Evolutionary conservation across 2,797 vertebrate genomes (phyloP).

Genomic region (Sylvia borin): DNA sequence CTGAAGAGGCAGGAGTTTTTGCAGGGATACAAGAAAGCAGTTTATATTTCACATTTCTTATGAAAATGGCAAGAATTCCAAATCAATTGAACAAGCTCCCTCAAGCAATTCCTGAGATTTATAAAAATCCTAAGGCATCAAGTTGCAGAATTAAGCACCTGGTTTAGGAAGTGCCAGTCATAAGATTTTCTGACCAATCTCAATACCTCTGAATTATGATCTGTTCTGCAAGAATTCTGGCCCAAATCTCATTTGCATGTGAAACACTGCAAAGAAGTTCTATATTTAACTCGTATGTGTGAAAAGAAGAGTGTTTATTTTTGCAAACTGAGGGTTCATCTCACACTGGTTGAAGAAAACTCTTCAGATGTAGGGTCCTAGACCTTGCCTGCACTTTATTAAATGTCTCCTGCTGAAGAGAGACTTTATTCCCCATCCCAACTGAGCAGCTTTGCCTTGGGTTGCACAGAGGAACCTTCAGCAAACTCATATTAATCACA

Average conservation of each 20-base stretch:
- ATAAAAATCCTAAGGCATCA: neutral
- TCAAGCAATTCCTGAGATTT: neutral
- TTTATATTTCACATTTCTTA: neutral
- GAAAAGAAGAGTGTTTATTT: neutral
- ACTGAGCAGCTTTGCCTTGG: neutral
- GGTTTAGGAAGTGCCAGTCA: neutral
- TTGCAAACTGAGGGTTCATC: neutral
- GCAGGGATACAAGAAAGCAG: neutral
- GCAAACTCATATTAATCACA: neutral
- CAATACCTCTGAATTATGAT: neutral
- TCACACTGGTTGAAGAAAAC: neutral
- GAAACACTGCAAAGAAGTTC: neutral
- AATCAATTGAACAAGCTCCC: neutral
- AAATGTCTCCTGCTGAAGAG: neutral
- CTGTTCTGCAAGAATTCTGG: neutral
- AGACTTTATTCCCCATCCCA: neutral
- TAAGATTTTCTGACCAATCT: neutral
- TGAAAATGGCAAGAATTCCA: neutral
- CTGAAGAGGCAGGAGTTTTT: neutral
- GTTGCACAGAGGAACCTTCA: neutral
- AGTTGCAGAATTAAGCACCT: neutral
- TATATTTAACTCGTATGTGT: neutral
- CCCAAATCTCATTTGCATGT: neutral
- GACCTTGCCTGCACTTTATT: neutral
- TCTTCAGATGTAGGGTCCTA: neutral